Evolutionary conservation across 2,113 vertebrate species (phyloP).

Genomic region (Anseranas semipalmata): DNA sequence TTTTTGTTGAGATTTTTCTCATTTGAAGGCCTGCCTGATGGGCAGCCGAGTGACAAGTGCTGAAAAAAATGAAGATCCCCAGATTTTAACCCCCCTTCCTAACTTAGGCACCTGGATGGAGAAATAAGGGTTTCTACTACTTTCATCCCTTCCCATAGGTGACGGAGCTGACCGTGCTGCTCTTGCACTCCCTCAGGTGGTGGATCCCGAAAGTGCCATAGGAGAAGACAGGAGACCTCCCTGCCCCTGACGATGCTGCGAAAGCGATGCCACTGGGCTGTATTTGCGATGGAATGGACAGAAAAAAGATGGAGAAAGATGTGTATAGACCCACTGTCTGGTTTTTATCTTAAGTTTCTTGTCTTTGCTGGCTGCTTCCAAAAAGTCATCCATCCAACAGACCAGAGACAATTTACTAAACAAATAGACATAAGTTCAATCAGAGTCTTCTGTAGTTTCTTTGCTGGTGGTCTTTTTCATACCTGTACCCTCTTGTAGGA

Average conservation of each 20-base stretch:
- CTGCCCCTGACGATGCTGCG: rapidly evolving
- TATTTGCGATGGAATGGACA: rapidly evolving
- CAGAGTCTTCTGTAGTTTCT: neutral
- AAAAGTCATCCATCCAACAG: neutral
- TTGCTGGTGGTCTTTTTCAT: neutral
- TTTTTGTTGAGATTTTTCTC: neutral
- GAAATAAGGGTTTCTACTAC: neutral
- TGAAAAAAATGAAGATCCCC: neutral
- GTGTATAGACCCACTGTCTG: neutral
- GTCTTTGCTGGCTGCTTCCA: neutral
- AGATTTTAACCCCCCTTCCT: neutral
- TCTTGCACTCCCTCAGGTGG: constrained; percentile 68
- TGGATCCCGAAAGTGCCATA: neutral
- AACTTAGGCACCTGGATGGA: no score
- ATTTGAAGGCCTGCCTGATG: neutral
- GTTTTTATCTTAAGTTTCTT: neutral
- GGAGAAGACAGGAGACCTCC: neutral
- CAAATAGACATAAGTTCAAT: neutral
- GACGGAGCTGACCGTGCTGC: neutral
- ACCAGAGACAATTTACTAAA: neutral
- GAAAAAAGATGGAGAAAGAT: neutral
- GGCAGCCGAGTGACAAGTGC: neutral
- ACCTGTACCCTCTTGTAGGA: neutral
- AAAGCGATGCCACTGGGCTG: neutral
- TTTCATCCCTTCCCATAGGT: neutral